Percentiles rank a stretch among this genome's conserved stretches.
These are phyloP conservation scores for Chitala chitala DNA, from an alignment of 2,113 vertebrate genomes.

Conservation along the genomic window DNA sequence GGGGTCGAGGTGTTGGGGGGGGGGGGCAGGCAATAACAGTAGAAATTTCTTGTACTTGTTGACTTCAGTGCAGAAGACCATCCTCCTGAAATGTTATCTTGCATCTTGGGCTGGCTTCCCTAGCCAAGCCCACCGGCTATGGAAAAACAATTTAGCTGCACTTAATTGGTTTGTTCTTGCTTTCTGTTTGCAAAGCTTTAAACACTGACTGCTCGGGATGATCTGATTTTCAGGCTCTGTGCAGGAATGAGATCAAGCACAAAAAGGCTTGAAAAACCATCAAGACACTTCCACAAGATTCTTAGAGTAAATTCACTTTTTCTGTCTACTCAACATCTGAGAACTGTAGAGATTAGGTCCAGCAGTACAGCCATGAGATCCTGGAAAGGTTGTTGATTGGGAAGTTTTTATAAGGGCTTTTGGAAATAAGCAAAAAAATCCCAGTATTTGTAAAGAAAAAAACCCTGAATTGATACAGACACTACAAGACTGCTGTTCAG, in stretches of 20 bases:
- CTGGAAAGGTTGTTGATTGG: no score
- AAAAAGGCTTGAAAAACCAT: neutral
- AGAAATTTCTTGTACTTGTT: neutral
- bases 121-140: constrained; percentile 61
- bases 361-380: no score
- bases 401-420: no score
- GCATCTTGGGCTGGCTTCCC: constrained; percentile 16
- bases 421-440: no score
- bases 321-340: neutral
- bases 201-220: constrained; percentile 43
- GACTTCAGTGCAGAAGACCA: neutral
- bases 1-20: neutral
- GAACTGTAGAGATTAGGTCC: no score
- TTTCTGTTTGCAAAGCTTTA: constrained; percentile 42
- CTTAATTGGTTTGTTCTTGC: constrained; percentile 55
- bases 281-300: neutral
- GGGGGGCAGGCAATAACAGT: neutral
- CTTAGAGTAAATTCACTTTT: neutral
- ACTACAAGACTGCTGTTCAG: no score
- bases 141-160: constrained; percentile 66
- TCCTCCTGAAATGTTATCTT: neutral
- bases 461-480: no score
- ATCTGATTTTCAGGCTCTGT: constrained; percentile 40
- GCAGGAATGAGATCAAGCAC: constrained; percentile 25
- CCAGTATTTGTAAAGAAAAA: no score